Evolutionary conservation across 2,113 vertebrate species (phyloP).

Genomic region (Brachyistius frenatus): DNA sequence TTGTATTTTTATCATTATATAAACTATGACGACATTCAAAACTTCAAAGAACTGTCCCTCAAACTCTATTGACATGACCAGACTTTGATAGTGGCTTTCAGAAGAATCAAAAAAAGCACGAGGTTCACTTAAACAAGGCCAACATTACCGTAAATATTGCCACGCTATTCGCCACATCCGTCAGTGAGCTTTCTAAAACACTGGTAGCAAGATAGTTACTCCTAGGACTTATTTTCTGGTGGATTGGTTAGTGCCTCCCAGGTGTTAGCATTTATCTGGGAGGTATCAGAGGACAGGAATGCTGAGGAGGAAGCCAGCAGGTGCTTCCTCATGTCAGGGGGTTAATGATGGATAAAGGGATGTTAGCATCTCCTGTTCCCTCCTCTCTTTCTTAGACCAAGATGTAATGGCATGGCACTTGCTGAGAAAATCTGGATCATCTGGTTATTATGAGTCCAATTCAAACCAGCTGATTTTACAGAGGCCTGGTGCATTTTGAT

Average conservation of each 20-base stretch:
- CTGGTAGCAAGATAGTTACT: slow-evolving; percentile 39
- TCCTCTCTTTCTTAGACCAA: background rate
- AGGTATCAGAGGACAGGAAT: slow-evolving; percentile 48
- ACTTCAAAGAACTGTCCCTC: too few species aligned
- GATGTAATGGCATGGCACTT: too few species aligned
- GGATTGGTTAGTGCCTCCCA: slow-evolving; percentile 42
- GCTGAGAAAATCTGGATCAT: too few species aligned
- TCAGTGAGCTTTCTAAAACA: slow-evolving; percentile 40
- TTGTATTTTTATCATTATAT: background rate
- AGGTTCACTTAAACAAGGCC: background rate
- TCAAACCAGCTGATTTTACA: too few species aligned
- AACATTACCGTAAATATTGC: background rate
- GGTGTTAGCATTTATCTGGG: slow-evolving; percentile 42
- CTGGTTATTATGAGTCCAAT: too few species aligned
- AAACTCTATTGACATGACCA: too few species aligned
- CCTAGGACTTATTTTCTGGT: slow-evolving; percentile 9
- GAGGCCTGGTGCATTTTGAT: too few species aligned
- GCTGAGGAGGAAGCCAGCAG: slow-evolving; percentile 24
- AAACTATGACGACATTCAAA: too few species aligned
- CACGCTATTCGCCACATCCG: slow-evolving; percentile 34
- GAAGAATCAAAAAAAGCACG: too few species aligned
- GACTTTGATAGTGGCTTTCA: too few species aligned
- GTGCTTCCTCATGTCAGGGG: slow-evolving; percentile 29
- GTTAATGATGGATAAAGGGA: slow-evolving; percentile 26
- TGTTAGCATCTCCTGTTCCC: background rate